These are phyloP conservation scores for Syndactyla subalaris DNA, from an alignment of 2,797 vertebrate species.

Conservation along the genomic window DNA sequence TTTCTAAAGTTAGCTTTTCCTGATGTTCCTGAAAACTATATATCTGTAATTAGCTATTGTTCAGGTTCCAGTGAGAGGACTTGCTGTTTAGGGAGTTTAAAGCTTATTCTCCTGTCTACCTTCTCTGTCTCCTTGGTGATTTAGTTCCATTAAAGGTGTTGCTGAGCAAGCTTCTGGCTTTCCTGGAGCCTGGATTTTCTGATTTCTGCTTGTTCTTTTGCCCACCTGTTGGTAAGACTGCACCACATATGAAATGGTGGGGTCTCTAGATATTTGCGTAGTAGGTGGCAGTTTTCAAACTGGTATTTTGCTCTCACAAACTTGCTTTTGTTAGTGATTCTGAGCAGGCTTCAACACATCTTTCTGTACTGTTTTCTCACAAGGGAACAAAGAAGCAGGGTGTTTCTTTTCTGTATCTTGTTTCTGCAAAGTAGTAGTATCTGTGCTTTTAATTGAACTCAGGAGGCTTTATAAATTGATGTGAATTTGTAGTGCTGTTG, in stretches of 20 bases:
- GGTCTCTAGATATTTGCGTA: neutral
- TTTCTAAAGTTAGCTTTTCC: neutral
- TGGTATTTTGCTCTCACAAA: neutral
- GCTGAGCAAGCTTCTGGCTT: neutral
- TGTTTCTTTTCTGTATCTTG: conserved; percentile 29
- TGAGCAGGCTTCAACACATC: conserved; percentile 5
- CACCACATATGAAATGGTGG: neutral
- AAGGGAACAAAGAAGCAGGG: neutral
- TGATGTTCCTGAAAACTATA: neutral
- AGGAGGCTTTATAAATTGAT: conserved; percentile 58
- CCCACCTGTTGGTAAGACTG: neutral
- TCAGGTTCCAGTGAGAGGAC: neutral
- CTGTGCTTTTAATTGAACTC: conserved; percentile 65
- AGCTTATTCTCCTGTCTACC: neutral
- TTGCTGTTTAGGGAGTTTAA: neutral
- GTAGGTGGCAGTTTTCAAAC: neutral
- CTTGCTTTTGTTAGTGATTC: conserved; percentile 27
- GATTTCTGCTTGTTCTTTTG: neutral
- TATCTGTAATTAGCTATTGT: neutral
- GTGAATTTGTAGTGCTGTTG: conserved; percentile 39
- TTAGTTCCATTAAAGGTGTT: neutral
- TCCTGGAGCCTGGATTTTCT: neutral
- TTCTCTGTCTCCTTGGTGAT: neutral
- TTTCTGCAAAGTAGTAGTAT: conserved; percentile 38
- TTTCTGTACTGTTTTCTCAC: conserved; percentile 2